Evolutionary conservation across 2,888 invertebrate genomes (phyloP), one percentile per base, ranked within the genome.

Genomic region (Sinohyriopsis cumingii): DNA sequence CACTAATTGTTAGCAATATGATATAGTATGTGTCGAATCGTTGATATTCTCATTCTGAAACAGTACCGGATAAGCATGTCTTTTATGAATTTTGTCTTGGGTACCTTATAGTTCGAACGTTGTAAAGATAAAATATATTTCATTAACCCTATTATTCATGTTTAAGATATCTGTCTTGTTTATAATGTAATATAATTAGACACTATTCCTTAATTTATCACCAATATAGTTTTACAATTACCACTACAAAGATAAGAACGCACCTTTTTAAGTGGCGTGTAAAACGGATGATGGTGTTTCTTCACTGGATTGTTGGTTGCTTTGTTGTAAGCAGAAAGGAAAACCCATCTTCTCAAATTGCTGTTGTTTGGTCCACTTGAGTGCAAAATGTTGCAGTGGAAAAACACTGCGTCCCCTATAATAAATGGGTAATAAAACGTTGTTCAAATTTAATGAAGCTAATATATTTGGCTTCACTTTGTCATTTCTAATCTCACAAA

Each of bases 351-450:
- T n/a, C 87, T 73, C 66, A 80, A 69, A 20, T 84, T 84, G 65
- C 87, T 85, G 55, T 81, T 74, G 67, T 88, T 88, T 12, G 79
- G 81, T 57, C 79, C 81, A 65, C 86, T 86, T 24, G 79, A 84
- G 76, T 88, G 88, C 12, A 88, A 78, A 56, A 86, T 72, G 67
- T 88, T 88, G 70, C 80, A 82, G 77, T 88, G 87, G 71, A 87
- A 86, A 68, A 87, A 87, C 63, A 88, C 73, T 6, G 81, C 86
- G 74, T 88, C 88, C 9, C 88, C 88, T 87, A 74, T 0, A 70
- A 66, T 19, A 60, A 57, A 61, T 63, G 56, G 63, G 25, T 25
- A 19, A 33, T 53, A 5, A 24, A 1, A 53, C 63, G 45, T 20
- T 5, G 24, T 45, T 3, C 12, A 33, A 22, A 7, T 55, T 9